These are phyloP conservation scores for Microcebus murinus DNA, from an alignment of 2,113 vertebrate genomes.

Conservation along the genomic window DNA sequence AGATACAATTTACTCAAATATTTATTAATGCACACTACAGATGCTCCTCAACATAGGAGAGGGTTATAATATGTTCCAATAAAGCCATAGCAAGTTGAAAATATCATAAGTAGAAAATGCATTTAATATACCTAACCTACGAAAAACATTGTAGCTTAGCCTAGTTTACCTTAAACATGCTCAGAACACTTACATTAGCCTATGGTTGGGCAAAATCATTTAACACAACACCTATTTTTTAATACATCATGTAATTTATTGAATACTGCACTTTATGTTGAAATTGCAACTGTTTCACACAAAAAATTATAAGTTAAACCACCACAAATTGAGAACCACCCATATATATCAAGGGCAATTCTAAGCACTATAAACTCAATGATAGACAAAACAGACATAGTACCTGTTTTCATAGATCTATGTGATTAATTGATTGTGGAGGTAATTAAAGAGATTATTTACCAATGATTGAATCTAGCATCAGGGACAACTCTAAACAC, in stretches of 20 bases:
- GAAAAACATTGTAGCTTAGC: neutral
- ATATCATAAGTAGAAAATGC: neutral
- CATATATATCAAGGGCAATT: neutral
- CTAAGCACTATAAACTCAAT: neutral
- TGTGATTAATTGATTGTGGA: neutral
- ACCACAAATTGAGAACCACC: neutral
- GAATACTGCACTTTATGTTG: neutral
- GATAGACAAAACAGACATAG: neutral
- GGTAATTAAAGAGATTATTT: constrained; percentile 7
- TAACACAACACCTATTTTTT: neutral
- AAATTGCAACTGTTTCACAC: neutral
- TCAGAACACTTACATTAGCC: neutral
- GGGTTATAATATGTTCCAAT: neutral
- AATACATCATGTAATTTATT: neutral
- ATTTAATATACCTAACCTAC: neutral
- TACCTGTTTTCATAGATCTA: neutral
- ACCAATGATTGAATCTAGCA: constrained; percentile 5
- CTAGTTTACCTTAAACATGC: neutral
- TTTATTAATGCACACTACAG: neutral
- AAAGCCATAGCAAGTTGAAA: neutral
- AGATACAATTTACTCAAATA: neutral
- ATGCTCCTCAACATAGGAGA: neutral
- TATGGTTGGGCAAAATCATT: neutral
- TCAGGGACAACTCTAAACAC: neutral
- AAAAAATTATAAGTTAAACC: neutral